Conservation (phyloP, 2,797 vertebrate species). For the Sylvilagus floridanus region DNA sequence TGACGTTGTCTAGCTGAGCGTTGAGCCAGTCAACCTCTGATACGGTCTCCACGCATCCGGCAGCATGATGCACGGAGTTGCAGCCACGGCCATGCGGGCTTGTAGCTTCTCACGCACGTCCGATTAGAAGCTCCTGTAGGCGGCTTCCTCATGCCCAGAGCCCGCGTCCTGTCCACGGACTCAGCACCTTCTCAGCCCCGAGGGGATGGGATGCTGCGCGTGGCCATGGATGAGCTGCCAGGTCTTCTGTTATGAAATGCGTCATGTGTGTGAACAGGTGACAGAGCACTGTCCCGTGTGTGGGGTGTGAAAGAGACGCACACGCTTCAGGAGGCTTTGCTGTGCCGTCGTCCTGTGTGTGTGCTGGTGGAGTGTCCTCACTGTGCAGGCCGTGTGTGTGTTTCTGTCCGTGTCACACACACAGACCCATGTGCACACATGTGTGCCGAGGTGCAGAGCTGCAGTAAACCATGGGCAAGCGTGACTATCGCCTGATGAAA, state of each 20-base stretch:
- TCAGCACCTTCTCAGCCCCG: background rate
- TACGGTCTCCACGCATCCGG: background rate
- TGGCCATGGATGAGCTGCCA: background rate
- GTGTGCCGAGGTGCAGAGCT: background rate
- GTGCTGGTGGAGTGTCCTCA: rapidly evolving
- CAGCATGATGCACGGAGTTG: too few relatives aligned
- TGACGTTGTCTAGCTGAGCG: background rate
- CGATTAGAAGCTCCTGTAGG: background rate
- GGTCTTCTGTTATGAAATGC: background rate
- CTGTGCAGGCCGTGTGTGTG: too few relatives aligned
- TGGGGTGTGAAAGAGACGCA: background rate
- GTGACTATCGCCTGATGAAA: rapidly evolving
- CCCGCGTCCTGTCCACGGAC: rapidly evolving
- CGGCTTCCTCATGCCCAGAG: background rate
- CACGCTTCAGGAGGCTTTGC: rapidly evolving
- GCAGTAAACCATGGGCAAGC: rapidly evolving
- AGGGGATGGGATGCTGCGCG: background rate
- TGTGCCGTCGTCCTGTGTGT: rapidly evolving
- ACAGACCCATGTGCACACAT: rapidly evolving
- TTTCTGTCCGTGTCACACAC: background rate
- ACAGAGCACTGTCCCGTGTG: background rate
- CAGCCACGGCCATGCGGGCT: rapidly evolving
- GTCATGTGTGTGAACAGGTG: background rate
- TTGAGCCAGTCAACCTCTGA: rapidly evolving
- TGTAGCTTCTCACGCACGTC: rapidly evolving